Percentiles rank a stretch among this genome's conserved stretches.
Conservation (phyloP, 1,140 invertebrate genomes). For the Trinorchestia longiramus region DNA sequence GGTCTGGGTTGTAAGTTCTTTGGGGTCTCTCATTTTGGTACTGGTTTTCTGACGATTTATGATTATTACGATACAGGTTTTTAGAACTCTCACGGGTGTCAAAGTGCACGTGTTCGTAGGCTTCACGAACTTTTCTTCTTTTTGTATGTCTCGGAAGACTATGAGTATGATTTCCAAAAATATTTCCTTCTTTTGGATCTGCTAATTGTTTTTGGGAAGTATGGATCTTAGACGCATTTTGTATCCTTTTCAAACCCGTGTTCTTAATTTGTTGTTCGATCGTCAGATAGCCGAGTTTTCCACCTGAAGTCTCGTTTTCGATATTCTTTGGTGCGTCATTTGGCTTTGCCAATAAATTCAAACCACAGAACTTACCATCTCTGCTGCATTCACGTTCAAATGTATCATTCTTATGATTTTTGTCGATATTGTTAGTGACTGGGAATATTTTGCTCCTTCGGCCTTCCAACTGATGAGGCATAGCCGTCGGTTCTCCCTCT, state of each 20-base stretch:
- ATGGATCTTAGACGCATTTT: background rate
- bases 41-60: background rate
- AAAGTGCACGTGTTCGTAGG: background rate
- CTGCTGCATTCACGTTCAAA: too few species aligned
- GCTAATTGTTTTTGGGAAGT: background rate
- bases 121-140: background rate
- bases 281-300: too few species aligned
- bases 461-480: background rate
- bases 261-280: background rate
- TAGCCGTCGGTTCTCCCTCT: background rate
- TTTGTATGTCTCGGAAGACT: background rate
- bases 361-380: too few species aligned
- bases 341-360: too few species aligned
- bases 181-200: background rate
- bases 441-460: too few species aligned
- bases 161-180: background rate
- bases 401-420: too few species aligned
- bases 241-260: background rate
- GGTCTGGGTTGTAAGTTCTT: background rate
- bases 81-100: background rate
- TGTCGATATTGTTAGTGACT: too few species aligned
- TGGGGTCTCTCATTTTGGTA: background rate
- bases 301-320: too few species aligned
- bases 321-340: too few species aligned
- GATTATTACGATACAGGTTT: background rate